Evolutionary conservation across 1,140 invertebrate species (phyloP).

Genomic region (Coenobita brevimanus): DNA sequence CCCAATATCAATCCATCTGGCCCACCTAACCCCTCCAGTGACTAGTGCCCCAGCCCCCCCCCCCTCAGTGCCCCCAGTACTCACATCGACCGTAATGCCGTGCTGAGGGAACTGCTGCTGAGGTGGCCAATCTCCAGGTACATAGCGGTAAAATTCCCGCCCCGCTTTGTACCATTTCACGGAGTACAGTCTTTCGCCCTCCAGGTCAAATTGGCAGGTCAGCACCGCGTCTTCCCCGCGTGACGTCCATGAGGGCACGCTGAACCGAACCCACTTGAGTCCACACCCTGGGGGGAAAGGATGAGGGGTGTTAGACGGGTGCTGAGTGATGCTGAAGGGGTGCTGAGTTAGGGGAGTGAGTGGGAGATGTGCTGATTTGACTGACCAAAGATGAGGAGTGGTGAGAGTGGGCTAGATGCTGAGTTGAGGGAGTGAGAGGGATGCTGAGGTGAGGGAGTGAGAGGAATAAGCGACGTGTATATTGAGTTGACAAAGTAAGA

Average conservation of each 20-base stretch:
- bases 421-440: too few relatives aligned
- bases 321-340: too few relatives aligned
- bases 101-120: conserved; percentile 81
- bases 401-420: too few relatives aligned
- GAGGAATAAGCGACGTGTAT: too few relatives aligned
- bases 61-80: too few relatives aligned
- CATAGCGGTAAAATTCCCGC: conserved; percentile 81
- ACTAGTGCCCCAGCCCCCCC: not conserved
- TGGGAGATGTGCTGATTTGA: too few relatives aligned
- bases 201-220: conserved; percentile 73
- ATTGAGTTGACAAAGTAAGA: too few relatives aligned
- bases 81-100: conserved; percentile 84
- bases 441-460: too few relatives aligned
- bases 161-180: conserved; percentile 74
- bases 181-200: conserved; percentile 73
- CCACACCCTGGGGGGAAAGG: not conserved
- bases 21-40: too few relatives aligned
- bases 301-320: too few relatives aligned
- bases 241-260: conserved; percentile 57
- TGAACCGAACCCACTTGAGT: conserved; percentile 67
- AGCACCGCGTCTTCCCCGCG: conserved; percentile 70
- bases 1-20: not conserved
- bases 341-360: not conserved
- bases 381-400: too few relatives aligned
- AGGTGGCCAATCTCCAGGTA: conserved; percentile 79